phyloP scores from a whole-genome alignment of 1,140 invertebrate species.

The Euura saliciscinereae region DNA sequence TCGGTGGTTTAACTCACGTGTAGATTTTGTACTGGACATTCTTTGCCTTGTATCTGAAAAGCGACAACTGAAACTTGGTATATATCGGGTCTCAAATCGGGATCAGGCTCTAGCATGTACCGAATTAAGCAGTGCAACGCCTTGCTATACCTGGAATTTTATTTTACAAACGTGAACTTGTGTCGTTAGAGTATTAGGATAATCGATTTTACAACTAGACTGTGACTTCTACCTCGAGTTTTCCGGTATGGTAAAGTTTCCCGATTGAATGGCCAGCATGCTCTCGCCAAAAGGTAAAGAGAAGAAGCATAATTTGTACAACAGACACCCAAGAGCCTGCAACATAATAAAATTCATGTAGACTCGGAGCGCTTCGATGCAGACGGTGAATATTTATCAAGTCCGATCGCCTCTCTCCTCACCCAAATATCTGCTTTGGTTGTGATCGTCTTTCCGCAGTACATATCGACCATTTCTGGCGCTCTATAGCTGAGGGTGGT shows the following conservation, averaged over 20 bases:
- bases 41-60: conserved; percentile 75
- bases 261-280: conserved; percentile 90
- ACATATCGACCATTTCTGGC: conserved; percentile 96
- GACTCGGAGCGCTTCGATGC: conserved; percentile 17
- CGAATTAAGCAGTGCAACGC: conserved; percentile 63
- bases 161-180: conserved; percentile 60
- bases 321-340: conserved; percentile 86
- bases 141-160: conserved; percentile 50
- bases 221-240: conserved; percentile 73
- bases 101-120: conserved; percentile 86
- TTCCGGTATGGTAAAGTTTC: conserved; percentile 87
- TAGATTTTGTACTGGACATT: conserved; percentile 83
- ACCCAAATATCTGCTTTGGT: conserved; percentile 94
- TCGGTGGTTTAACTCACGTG: conserved; percentile 65
- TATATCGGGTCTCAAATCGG: conserved; percentile 85
- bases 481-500: conserved; percentile 92
- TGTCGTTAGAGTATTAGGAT: conserved; percentile 36
- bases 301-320: conserved; percentile 94
- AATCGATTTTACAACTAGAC: background rate
- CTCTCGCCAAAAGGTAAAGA: conserved; percentile 93
- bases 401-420: conserved; percentile 35
- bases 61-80: conserved; percentile 85
- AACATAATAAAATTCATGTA: conserved; percentile 38
- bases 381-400: conserved; percentile 20
- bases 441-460: conserved; percentile 86